These are phyloP conservation scores for Euplexia lucipara DNA, from an alignment of 2,888 invertebrate species.

Conservation along the genomic window DNA sequence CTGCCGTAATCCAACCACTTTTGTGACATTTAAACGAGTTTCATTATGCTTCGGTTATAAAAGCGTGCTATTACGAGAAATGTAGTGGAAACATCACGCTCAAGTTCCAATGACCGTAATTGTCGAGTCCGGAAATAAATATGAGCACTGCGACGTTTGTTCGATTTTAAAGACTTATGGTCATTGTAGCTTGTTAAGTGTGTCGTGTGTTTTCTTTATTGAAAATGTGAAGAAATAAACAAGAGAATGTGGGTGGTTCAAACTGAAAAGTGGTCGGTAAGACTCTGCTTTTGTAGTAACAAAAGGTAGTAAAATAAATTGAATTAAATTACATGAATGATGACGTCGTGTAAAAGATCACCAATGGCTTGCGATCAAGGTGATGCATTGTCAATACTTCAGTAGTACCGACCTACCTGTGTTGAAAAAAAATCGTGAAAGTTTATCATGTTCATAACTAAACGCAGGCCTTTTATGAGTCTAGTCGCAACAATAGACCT, in stretches of 20 bases:
- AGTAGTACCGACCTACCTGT: too few species aligned
- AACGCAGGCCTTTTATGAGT: neutral
- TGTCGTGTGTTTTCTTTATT: constrained; percentile 32
- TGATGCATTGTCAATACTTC: neutral
- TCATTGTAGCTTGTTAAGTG: constrained; percentile 37
- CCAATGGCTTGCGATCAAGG: neutral
- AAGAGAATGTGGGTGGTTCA: constrained; percentile 5
- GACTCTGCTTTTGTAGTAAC: constrained; percentile 18
- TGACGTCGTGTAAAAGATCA: neutral
- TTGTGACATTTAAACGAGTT: constrained; percentile 90
- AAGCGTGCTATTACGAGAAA: constrained; percentile 88
- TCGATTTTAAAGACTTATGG: constrained; percentile 64
- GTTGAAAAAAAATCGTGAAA: too few species aligned
- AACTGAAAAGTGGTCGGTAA: constrained; percentile 16
- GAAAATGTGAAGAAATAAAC: constrained; percentile 10
- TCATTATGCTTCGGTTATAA: constrained; percentile 89
- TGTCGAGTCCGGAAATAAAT: constrained; percentile 80
- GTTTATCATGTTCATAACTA: neutral
- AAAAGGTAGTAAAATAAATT: neutral
- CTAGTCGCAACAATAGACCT: neutral
- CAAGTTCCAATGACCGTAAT: constrained; percentile 86
- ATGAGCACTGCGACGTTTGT: constrained; percentile 68
- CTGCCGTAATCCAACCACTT: constrained; percentile 88
- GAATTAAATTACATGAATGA: neutral
- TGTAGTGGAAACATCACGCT: constrained; percentile 89